These are phyloP conservation scores for Antitype chi DNA, from an alignment of 2,888 invertebrate genomes.

Conservation along the genomic window DNA sequence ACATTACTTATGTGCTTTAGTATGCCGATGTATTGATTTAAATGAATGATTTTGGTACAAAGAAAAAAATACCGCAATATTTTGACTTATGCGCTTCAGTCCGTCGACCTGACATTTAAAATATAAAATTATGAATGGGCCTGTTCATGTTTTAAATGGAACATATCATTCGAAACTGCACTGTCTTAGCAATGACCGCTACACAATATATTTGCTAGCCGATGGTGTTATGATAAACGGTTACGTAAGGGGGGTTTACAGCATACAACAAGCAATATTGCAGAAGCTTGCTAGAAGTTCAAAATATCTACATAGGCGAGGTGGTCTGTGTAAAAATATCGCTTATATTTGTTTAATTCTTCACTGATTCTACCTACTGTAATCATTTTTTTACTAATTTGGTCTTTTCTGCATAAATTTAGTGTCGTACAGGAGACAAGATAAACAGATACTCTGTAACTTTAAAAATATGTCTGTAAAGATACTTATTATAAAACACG, in stretches of 20 bases:
- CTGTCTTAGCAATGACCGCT: neutral
- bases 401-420: neutral
- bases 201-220: neutral
- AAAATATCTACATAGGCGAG: constrained; percentile 24
- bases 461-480: neutral
- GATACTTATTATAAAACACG: neutral
- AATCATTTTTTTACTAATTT: neutral
- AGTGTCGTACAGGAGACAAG: neutral
- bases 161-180: neutral
- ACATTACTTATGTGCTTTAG: too few species aligned
- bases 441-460: neutral
- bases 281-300: constrained; percentile 6
- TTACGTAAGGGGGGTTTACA: neutral
- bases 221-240: neutral
- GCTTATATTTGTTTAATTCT: neutral
- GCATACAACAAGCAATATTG: neutral
- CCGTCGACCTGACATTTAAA: too few species aligned
- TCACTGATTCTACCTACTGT: too few species aligned
- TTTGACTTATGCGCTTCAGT: too few species aligned
- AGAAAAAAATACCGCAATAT: too few species aligned
- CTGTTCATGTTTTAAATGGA: constrained; percentile 1
- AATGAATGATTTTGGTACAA: too few species aligned
- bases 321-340: neutral
- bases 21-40: too few species aligned
- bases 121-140: constrained; percentile 6